These are phyloP conservation scores for Avahi laniger DNA, from an alignment of 2,797 vertebrate species.

Conservation along the genomic window DNA sequence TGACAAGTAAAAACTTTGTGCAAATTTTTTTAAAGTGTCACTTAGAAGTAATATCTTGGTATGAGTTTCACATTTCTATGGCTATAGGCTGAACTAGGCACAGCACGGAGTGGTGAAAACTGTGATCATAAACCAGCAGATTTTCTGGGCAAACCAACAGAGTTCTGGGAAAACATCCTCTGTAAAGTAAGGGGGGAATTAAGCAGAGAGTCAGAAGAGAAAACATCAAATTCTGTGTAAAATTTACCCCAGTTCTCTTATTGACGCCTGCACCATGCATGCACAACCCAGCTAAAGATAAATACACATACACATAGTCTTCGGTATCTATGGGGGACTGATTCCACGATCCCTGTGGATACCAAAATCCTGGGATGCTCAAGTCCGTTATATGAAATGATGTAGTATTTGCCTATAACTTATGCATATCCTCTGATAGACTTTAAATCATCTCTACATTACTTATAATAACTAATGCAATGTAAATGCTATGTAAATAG, in stretches of 20 bases:
- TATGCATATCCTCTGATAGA: neutral
- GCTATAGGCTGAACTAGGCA: neutral
- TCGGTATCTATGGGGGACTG: neutral
- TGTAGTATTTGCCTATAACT: neutral
- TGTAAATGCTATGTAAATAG: neutral
- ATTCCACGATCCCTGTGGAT: neutral
- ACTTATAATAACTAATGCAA: neutral
- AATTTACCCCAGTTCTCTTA: neutral
- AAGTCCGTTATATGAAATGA: neutral
- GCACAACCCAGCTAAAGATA: neutral
- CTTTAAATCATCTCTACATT: neutral
- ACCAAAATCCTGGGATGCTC: neutral
- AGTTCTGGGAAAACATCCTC: neutral
- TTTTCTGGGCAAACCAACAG: neutral
- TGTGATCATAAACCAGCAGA: neutral
- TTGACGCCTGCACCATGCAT: neutral
- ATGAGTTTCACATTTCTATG: neutral
- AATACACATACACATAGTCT: neutral
- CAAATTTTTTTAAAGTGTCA: neutral
- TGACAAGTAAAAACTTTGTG: neutral
- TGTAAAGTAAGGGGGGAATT: neutral
- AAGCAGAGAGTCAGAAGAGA: neutral
- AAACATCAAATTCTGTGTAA: neutral
- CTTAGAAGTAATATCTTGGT: neutral
- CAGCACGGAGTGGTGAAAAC: neutral